phyloP scores from a whole-genome alignment of 2,113 vertebrate species.

The Felis chaus region DNA sequence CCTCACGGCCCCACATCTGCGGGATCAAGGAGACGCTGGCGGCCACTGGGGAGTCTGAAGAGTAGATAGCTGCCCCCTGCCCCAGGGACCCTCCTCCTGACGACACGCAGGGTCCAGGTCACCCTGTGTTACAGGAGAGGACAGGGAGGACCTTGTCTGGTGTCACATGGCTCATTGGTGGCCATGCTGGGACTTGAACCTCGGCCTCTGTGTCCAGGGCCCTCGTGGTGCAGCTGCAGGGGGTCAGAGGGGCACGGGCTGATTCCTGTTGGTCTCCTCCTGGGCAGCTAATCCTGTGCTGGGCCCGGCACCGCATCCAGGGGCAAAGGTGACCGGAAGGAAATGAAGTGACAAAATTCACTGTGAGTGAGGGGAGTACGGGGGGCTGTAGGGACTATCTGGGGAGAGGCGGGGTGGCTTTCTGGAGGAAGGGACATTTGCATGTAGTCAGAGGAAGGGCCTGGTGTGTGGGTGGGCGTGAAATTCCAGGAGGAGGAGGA shows the following conservation, averaged over 20 bases:
- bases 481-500: not conserved
- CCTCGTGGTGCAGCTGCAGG: not conserved
- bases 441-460: not conserved
- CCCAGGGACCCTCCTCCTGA: not conserved
- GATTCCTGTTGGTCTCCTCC: not conserved
- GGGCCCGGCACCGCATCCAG: not conserved
- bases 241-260: too few species aligned
- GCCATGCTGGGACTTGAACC: not conserved
- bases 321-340: not conserved
- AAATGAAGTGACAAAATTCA: not conserved
- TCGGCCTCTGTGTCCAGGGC: not conserved
- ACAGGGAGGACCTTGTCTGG: not conserved
- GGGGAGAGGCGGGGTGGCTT: not conserved
- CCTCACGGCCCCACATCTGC: not conserved
- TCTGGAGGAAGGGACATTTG: not conserved
- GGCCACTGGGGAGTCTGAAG: not conserved
- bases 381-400: fast-evolving
- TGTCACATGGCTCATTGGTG: not conserved
- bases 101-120: not conserved
- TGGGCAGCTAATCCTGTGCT: not conserved
- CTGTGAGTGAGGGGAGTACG: not conserved
- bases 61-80: not conserved
- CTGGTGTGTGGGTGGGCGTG: not conserved
- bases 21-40: not conserved
- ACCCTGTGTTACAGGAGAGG: too few species aligned